phyloP scores from a whole-genome alignment of 2,797 vertebrate genomes.

The Numenius phaeopus region DNA sequence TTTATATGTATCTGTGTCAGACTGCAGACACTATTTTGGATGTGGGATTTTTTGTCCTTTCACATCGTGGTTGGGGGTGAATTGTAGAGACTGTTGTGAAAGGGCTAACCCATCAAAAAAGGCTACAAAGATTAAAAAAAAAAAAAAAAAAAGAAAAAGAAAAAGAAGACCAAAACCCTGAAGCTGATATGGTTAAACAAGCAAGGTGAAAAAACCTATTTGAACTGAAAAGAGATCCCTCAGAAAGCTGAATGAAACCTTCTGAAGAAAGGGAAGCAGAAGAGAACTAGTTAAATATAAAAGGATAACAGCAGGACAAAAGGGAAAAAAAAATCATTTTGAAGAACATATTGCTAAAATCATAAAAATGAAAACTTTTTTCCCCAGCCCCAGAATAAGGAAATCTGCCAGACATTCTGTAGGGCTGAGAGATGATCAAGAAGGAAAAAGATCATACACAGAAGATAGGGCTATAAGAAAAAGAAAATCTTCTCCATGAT shows the following conservation, averaged over 20 bases:
- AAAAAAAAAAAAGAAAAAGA: background rate
- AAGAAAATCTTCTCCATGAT: background rate
- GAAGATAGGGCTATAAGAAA: background rate
- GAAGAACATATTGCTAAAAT: slow-evolving; percentile 1
- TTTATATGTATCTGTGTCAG: slow-evolving; percentile 62
- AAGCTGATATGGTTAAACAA: background rate
- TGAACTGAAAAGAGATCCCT: slow-evolving; percentile 21
- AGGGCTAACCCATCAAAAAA: slow-evolving; percentile 24
- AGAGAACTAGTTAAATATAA: slow-evolving; percentile 53
- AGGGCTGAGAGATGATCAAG: slow-evolving; percentile 26
- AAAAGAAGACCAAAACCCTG: background rate
- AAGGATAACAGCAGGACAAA: slow-evolving; percentile 5
- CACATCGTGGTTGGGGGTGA: slow-evolving; percentile 38
- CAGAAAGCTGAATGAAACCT: slow-evolving; percentile 24
- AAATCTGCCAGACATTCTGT: background rate
- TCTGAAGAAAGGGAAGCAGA: background rate
- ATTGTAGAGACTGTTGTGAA: slow-evolving; percentile 30
- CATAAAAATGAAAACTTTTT: slow-evolving; percentile 12
- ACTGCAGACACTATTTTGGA: slow-evolving; percentile 29
- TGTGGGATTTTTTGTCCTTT: slow-evolving; percentile 40
- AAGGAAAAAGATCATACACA: background rate
- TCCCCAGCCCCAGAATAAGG: background rate
- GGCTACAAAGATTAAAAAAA: background rate
- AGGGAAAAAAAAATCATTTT: background rate
- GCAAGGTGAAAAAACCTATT: background rate